phyloP scores from a whole-genome alignment of 1,140 invertebrate genomes.

The Mamestra configurata region DNA sequence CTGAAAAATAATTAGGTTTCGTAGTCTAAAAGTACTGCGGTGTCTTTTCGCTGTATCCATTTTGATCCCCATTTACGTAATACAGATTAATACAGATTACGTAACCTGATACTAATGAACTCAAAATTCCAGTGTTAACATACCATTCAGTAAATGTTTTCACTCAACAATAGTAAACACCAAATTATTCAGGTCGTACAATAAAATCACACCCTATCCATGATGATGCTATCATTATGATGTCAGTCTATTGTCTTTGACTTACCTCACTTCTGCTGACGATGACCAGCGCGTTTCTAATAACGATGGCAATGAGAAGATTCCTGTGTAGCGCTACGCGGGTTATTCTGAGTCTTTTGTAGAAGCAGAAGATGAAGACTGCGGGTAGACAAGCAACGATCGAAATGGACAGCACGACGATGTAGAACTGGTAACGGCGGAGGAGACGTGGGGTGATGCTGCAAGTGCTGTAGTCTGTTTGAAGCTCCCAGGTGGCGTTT shows the following conservation, averaged over 20 bases:
- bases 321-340: constrained; percentile 88
- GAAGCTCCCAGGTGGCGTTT: constrained; percentile 86
- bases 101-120: too few relatives aligned
- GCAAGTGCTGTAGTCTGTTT: constrained; percentile 88
- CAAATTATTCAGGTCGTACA: neutral
- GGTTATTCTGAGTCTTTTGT: constrained; percentile 83
- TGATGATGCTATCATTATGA: too few relatives aligned
- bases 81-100: too few relatives aligned
- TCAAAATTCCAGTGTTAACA: neutral
- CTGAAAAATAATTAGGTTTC: too few relatives aligned
- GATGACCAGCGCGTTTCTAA: constrained; percentile 88
- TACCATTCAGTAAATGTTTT: constrained; percentile 3
- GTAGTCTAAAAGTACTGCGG: too few relatives aligned
- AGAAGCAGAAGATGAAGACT: constrained; percentile 87
- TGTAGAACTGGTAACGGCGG: constrained; percentile 84
- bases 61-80: too few relatives aligned
- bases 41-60: too few relatives aligned
- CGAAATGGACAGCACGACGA: constrained; percentile 83
- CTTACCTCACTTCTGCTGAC: constrained; percentile 85
- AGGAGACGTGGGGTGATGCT: constrained; percentile 85
- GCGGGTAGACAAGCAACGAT: constrained; percentile 87
- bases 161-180: constrained; percentile 2
- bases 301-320: constrained; percentile 87
- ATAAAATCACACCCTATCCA: neutral
- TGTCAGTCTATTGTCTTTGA: constrained; percentile 29